Evolutionary conservation across 2,113 vertebrate genomes (phyloP).

Genomic region (Cairina moschata): DNA sequence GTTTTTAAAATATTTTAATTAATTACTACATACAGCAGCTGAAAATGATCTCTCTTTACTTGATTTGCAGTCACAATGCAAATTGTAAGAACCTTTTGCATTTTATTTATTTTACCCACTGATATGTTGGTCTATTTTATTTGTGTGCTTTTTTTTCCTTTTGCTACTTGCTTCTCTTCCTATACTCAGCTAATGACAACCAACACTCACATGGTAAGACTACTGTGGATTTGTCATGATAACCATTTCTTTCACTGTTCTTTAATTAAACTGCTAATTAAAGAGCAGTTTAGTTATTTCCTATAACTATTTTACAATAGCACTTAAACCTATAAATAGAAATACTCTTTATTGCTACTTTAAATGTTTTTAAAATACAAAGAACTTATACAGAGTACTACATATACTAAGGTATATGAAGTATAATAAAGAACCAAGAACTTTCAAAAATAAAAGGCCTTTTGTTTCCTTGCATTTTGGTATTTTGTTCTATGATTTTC

Average conservation of each 20-base stretch:
- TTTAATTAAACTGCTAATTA: slow-evolving; percentile 68
- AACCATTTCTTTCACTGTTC: slow-evolving; percentile 69
- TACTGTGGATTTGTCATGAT: slow-evolving; percentile 74
- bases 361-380: background rate
- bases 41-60: slow-evolving; percentile 31
- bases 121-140: slow-evolving; percentile 83
- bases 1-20: slow-evolving; percentile 18
- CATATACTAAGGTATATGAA: background rate
- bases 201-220: slow-evolving; percentile 99
- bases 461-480: slow-evolving; percentile 23
- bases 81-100: slow-evolving; percentile 71
- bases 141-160: slow-evolving; percentile 86
- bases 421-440: background rate
- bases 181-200: slow-evolving; percentile 96
- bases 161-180: slow-evolving; percentile 88
- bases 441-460: background rate
- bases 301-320: slow-evolving; percentile 54
- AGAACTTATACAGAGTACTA: background rate
- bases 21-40: background rate
- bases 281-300: slow-evolving; percentile 67
- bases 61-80: slow-evolving; percentile 63
- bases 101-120: slow-evolving; percentile 81
- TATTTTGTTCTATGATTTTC: slow-evolving; percentile 20
- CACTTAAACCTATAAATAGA: slow-evolving; percentile 33
- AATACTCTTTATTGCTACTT: background rate